Percentiles rank a stretch among this genome's conserved stretches.
These are phyloP conservation scores for Psylliodes chrysocephalus DNA, from an alignment of 2,888 invertebrate species.

Conservation along the genomic window DNA sequence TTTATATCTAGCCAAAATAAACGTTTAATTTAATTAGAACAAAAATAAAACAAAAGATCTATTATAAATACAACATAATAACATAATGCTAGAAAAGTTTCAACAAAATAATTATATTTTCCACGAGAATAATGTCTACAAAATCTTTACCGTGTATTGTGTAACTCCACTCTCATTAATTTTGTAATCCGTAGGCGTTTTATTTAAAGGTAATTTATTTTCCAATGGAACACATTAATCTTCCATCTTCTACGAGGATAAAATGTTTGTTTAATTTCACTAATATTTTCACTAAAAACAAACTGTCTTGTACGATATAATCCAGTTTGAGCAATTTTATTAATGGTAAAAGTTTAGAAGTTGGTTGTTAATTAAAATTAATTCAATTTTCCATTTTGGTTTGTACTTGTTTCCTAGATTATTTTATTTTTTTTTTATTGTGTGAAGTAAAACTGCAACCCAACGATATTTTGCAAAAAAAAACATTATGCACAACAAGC, in stretches of 20 bases:
- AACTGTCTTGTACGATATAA: slow-evolving; percentile 21
- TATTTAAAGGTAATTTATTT: not conserved
- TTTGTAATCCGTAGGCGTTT: not conserved
- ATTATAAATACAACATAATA: too few species aligned
- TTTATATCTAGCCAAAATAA: too few species aligned
- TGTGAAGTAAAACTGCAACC: too few species aligned
- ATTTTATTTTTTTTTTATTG: not conserved
- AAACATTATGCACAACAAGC: too few species aligned
- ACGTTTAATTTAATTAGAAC: too few species aligned
- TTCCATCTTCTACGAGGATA: slow-evolving; percentile 10
- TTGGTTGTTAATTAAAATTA: slow-evolving; percentile 25
- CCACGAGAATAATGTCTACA: too few species aligned
- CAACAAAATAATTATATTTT: too few species aligned
- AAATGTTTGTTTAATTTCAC: slow-evolving; percentile 22
- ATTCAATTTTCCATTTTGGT: slow-evolving; percentile 13
- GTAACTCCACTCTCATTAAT: not conserved
- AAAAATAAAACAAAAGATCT: too few species aligned
- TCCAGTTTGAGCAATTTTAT: slow-evolving; percentile 27
- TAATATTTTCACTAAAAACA: slow-evolving; percentile 31
- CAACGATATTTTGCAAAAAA: too few species aligned
- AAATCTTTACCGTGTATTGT: too few species aligned
- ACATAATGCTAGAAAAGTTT: too few species aligned
- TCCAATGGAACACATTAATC: slow-evolving; percentile 14
- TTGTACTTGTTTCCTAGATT: slow-evolving; percentile 3
- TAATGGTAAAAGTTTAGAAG: slow-evolving; percentile 23